These are phyloP conservation scores for Adoxophyes honmai DNA, from an alignment of 1,140 invertebrate genomes.

Conservation along the genomic window DNA sequence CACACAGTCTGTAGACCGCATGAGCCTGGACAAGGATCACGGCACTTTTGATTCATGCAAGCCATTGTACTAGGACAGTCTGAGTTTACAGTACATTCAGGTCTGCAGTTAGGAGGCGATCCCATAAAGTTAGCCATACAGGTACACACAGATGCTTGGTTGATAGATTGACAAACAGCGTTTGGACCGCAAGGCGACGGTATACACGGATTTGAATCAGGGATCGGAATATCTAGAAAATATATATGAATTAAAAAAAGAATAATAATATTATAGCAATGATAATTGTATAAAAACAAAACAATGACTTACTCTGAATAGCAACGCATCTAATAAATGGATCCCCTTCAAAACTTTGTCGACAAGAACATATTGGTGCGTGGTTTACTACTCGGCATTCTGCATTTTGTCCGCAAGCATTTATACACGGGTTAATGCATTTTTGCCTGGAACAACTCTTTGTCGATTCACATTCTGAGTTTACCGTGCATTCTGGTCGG, in stretches of 20 bases:
- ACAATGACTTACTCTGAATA: constrained; percentile 69
- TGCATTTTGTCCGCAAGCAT: constrained; percentile 85
- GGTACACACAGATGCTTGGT: constrained; percentile 81
- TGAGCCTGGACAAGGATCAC: constrained; percentile 83
- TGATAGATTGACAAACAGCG: constrained; percentile 81
- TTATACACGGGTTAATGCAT: constrained; percentile 83
- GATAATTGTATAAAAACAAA: constrained; percentile 53
- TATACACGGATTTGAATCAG: constrained; percentile 79
- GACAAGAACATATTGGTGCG: constrained; percentile 84
- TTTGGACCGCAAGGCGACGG: constrained; percentile 88
- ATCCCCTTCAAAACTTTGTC: constrained; percentile 79
- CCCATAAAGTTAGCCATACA: constrained; percentile 85
- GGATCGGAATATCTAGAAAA: constrained; percentile 39
- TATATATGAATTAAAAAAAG: not conserved
- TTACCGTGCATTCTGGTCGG: constrained; percentile 87
- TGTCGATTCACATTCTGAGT: constrained; percentile 88
- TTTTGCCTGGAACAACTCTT: constrained; percentile 86
- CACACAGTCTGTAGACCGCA: constrained; percentile 86
- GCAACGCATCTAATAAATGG: constrained; percentile 80
- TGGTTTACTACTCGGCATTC: constrained; percentile 87
- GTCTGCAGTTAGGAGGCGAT: constrained; percentile 84
- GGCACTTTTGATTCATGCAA: constrained; percentile 84
- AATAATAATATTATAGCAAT: not conserved
- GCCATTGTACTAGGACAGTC: constrained; percentile 84
- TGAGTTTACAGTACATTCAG: constrained; percentile 85